Evolutionary conservation across 1,140 invertebrate genomes (phyloP).

Genomic region (Dolichoris vasculosae): DNA sequence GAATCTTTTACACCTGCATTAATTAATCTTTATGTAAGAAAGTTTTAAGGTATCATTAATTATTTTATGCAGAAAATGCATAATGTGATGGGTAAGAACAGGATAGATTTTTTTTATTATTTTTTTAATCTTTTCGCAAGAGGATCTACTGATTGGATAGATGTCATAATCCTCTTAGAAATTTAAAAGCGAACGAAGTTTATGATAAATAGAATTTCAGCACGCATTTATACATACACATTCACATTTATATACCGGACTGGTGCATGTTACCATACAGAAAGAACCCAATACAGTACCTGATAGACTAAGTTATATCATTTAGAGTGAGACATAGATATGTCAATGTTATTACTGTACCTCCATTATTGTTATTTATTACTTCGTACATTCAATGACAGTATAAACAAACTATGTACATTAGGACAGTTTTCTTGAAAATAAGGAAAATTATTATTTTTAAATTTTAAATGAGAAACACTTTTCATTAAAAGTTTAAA

Average conservation of each 20-base stretch:
- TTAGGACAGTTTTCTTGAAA: constrained; percentile 26
- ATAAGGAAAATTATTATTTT: neutral
- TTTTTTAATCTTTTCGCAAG: constrained; percentile 27
- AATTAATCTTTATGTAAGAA: constrained; percentile 5
- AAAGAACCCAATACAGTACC: constrained; percentile 73
- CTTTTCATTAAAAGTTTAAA: too few relatives aligned
- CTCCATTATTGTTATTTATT: constrained; percentile 73
- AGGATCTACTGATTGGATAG: constrained; percentile 11
- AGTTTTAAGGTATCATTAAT: constrained; percentile 33
- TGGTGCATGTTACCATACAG: constrained; percentile 75
- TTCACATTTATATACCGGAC: constrained; percentile 63
- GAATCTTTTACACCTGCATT: constrained; percentile 19
- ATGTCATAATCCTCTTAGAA: constrained; percentile 21
- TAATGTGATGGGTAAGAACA: constrained; percentile 28
- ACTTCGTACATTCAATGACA: constrained; percentile 70
- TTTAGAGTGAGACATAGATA: constrained; percentile 72
- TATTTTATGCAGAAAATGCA: constrained; percentile 24
- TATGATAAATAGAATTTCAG: constrained; percentile 26
- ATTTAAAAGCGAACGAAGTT: constrained; percentile 23
- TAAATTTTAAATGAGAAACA: too few relatives aligned
- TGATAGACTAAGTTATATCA: constrained; percentile 75
- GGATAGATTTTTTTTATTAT: neutral
- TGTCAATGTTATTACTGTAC: constrained; percentile 73
- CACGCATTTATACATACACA: constrained; percentile 45
- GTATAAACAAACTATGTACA: constrained; percentile 40